Evolutionary conservation across 2,888 invertebrate species (phyloP).

Genomic region (Helicoverpa assulta): DNA sequence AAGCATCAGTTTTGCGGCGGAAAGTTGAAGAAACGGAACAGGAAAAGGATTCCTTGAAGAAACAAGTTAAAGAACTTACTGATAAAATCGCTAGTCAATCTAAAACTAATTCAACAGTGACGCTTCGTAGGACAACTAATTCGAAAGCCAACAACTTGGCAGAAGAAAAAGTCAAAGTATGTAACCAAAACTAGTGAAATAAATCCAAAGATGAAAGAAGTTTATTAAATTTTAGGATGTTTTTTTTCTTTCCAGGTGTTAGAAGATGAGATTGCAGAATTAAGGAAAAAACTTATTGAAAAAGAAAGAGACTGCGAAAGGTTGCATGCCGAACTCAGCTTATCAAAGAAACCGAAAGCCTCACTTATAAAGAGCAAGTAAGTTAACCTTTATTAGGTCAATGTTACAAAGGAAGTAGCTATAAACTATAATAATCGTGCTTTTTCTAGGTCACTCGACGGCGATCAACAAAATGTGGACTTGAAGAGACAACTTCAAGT

Average conservation of each 20-base stretch:
- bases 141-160: slow-evolving; percentile 88
- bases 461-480: slow-evolving; percentile 92
- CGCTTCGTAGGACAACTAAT: slow-evolving; percentile 75
- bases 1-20: slow-evolving; percentile 94
- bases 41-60: slow-evolving; percentile 93
- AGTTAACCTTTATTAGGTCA: slow-evolving; percentile 64
- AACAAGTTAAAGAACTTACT: slow-evolving; percentile 94
- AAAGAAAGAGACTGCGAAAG: slow-evolving; percentile 95
- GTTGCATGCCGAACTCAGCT: slow-evolving; percentile 92
- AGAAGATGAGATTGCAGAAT: slow-evolving; percentile 93
- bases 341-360: slow-evolving; percentile 91
- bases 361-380: slow-evolving; percentile 92
- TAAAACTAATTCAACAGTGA: slow-evolving; percentile 78
- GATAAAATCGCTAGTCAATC: slow-evolving; percentile 91
- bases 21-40: slow-evolving; percentile 96
- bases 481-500: slow-evolving; percentile 93
- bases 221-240: slow-evolving; percentile 3
- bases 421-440: background rate
- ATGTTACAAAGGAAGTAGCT: background rate
- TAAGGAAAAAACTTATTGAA: slow-evolving; percentile 94
- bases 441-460: slow-evolving; percentile 89
- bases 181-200: slow-evolving; percentile 21
- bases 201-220: background rate
- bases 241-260: slow-evolving; percentile 83
- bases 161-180: slow-evolving; percentile 92